A percentile compares a stretch with the other conserved stretches of the same genome.
phyloP scores from a whole-genome alignment of 1,140 invertebrate species.

The Hypsibius dujardini region DNA sequence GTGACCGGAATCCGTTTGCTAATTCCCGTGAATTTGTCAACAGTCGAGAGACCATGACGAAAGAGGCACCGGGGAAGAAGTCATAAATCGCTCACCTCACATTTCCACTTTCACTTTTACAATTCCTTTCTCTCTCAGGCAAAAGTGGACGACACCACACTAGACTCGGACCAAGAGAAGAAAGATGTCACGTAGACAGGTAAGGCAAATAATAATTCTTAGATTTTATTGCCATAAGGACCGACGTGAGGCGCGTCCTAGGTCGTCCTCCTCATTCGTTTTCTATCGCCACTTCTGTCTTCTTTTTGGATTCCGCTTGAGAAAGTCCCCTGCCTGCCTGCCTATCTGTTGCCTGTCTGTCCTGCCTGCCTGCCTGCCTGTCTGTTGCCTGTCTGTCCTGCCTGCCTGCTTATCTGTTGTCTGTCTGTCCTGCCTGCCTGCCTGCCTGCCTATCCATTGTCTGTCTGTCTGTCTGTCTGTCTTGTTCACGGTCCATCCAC shows the following conservation, averaged over 20 bases:
- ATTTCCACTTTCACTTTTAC: background rate
- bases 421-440: too few relatives aligned
- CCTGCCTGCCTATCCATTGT: too few relatives aligned
- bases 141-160: too few relatives aligned
- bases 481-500: too few relatives aligned
- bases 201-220: background rate
- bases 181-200: slow-evolving; percentile 9
- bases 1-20: background rate
- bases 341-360: too few relatives aligned
- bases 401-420: background rate
- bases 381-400: too few relatives aligned
- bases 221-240: background rate
- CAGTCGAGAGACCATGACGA: background rate
- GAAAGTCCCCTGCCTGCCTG: background rate
- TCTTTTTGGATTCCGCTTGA: background rate
- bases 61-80: background rate
- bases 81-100: background rate
- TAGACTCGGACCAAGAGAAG: background rate
- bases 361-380: too few relatives aligned
- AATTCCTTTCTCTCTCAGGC: too few relatives aligned
- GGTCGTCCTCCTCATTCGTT: background rate
- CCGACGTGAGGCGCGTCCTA: too few relatives aligned
- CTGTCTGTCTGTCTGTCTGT: too few relatives aligned
- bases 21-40: background rate
- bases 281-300: background rate